phyloP scores from a whole-genome alignment of 2,888 invertebrate genomes.

The Ischnus inquisitorius region DNA sequence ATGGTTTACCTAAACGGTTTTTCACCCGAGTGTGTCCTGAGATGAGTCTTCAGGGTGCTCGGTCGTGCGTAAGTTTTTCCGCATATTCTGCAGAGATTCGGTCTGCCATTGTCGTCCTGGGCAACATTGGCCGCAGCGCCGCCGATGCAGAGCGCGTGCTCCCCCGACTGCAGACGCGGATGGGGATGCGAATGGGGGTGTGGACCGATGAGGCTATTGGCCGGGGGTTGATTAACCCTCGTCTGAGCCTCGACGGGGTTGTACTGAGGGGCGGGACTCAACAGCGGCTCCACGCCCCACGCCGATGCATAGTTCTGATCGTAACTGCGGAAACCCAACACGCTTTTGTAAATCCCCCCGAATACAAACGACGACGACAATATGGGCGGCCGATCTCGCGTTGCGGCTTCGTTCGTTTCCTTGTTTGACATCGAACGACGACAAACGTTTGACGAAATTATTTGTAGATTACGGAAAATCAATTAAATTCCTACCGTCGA shows the following conservation, averaged over 20 bases:
- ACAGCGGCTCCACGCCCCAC: constrained; percentile 84
- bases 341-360: constrained; percentile 46
- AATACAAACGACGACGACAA: constrained; percentile 18
- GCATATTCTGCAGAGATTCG: constrained; percentile 97
- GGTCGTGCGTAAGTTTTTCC: constrained; percentile 99
- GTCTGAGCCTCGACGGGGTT: constrained; percentile 81
- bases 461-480: not conserved
- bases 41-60: constrained; percentile 98
- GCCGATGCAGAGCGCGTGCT: constrained; percentile 86
- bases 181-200: constrained; percentile 80
- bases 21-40: constrained; percentile 98
- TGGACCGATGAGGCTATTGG: constrained; percentile 84
- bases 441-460: not conserved
- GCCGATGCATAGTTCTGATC: constrained; percentile 84
- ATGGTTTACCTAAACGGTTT: constrained; percentile 90
- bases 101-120: constrained; percentile 92
- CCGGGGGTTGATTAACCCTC: constrained; percentile 83
- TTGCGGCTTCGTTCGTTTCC: constrained; percentile 3
- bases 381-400: constrained; percentile 27
- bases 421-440: not conserved
- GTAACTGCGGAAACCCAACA: constrained; percentile 77
- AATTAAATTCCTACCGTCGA: not conserved
- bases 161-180: constrained; percentile 79
- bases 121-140: constrained; percentile 86
- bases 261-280: constrained; percentile 85